A percentile compares a stretch with the other conserved stretches of the same genome.
Evolutionary conservation across 2,888 invertebrate genomes (phyloP).

Genomic region (Cinara cedri): DNA sequence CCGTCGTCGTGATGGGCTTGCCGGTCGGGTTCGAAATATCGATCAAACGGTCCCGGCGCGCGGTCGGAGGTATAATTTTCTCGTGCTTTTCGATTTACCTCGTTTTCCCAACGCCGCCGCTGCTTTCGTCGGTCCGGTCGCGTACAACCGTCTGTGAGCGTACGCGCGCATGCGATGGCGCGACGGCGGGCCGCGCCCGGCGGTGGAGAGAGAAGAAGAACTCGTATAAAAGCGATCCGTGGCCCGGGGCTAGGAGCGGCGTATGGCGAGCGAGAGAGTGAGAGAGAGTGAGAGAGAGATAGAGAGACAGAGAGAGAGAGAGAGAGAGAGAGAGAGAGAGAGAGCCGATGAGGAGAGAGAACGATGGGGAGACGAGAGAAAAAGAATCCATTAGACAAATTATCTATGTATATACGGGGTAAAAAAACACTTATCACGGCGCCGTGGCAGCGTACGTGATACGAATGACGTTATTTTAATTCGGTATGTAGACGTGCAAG

Average conservation of each 20-base stretch:
- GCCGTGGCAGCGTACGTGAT: conserved; percentile 1
- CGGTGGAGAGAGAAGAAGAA: background rate
- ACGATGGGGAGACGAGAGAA: background rate
- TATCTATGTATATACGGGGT: background rate
- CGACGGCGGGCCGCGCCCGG: too few relatives aligned
- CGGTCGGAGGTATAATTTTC: conserved; percentile 4
- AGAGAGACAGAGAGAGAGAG: background rate
- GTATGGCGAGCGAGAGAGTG: background rate
- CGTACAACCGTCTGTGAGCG: too few relatives aligned
- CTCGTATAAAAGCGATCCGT: too few relatives aligned
- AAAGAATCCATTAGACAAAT: conserved; percentile 42
- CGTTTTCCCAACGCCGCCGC: background rate
- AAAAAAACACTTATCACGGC: conserved; percentile 13
- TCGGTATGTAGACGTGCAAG: background rate
- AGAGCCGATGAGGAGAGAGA: background rate
- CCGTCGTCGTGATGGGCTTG: background rate
- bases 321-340: background rate
- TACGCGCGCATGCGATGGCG: background rate
- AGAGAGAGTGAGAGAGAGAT: background rate
- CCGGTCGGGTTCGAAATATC: conserved; percentile 13
- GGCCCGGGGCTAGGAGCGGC: background rate
- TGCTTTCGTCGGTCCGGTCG: background rate
- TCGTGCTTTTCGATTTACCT: conserved; percentile 19
- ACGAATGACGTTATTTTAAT: conserved; percentile 21
- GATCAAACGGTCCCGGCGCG: conserved; percentile 23